Percentiles rank a stretch among this genome's conserved stretches.
Evolutionary conservation across 2,888 invertebrate genomes (phyloP).

Genomic region (Pseudoips prasinana): DNA sequence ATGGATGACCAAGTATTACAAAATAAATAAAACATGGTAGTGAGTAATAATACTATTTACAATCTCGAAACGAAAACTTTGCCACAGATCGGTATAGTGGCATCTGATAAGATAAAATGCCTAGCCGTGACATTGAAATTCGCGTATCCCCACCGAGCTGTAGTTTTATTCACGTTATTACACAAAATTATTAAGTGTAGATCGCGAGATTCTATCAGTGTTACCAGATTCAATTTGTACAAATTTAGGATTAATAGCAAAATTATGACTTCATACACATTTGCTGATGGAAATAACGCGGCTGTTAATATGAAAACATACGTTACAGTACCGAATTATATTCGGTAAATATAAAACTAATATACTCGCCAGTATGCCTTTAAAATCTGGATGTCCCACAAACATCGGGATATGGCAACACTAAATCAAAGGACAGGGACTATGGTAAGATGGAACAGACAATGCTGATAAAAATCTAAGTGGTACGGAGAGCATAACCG

Average conservation of each 20-base stretch:
- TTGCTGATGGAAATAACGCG: no score
- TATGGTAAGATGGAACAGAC: slow-evolving; percentile 69
- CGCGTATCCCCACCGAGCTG: slow-evolving; percentile 21
- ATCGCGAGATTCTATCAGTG: no score
- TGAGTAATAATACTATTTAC: slow-evolving; percentile 40
- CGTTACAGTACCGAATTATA: no score
- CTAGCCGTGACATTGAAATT: slow-evolving; percentile 21
- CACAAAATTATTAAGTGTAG: slow-evolving; percentile 9
- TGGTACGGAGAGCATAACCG: slow-evolving; percentile 43
- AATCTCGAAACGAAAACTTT: slow-evolving; percentile 33
- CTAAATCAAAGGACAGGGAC: slow-evolving; percentile 29
- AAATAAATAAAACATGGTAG: no score
- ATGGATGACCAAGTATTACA: no score
- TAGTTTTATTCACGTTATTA: slow-evolving; percentile 18
- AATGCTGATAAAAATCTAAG: slow-evolving; percentile 32
- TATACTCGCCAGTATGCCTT: no score
- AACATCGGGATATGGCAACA: background rate
- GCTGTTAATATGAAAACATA: no score
- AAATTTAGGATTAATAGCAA: slow-evolving; percentile 16
- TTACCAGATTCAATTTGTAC: no score
- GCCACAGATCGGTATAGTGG: slow-evolving; percentile 26
- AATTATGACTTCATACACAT: no score
- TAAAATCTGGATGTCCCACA: no score
- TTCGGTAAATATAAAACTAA: no score
- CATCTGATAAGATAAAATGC: slow-evolving; percentile 31